phyloP scores from a whole-genome alignment of 92 coral and sea anemone genomes.

The Phenganax subtilis region DNA sequence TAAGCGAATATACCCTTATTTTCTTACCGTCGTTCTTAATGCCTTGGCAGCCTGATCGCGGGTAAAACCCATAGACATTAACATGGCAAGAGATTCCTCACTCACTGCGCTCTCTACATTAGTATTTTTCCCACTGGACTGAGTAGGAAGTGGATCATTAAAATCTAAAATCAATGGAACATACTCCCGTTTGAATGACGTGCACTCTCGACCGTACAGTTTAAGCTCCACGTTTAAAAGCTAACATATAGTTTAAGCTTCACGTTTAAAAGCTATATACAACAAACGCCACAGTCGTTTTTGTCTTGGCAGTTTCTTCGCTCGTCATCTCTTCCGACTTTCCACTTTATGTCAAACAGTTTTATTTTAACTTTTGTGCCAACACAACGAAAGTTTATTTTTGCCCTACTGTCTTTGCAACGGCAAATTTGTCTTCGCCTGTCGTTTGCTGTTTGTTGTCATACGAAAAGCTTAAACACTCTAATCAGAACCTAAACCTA shows the following conservation, averaged over 20 bases:
- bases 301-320: no score
- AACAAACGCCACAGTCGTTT: no score
- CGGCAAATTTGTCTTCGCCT: background rate
- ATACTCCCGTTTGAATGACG: background rate
- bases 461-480: background rate
- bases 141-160: constrained; percentile 58
- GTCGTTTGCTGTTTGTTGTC: background rate
- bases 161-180: constrained; percentile 53
- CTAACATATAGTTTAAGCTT: background rate
- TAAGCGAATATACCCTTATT: background rate
- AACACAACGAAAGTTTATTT: no score
- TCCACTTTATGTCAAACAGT: no score
- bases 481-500: constrained; percentile 10
- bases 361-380: no score
- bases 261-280: no score
- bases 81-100: constrained; percentile 69
- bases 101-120: constrained; percentile 41
- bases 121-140: constrained; percentile 40
- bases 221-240: no score
- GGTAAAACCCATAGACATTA: constrained; percentile 87
- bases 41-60: constrained; percentile 80
- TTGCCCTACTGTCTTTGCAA: background rate
- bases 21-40: constrained; percentile 73
- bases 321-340: no score
- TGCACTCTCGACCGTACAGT: background rate